A percentile compares a stretch with the other conserved stretches of the same genome.
phyloP scores from a whole-genome alignment of 2,113 vertebrate genomes.

The Nicator chloris region DNA sequence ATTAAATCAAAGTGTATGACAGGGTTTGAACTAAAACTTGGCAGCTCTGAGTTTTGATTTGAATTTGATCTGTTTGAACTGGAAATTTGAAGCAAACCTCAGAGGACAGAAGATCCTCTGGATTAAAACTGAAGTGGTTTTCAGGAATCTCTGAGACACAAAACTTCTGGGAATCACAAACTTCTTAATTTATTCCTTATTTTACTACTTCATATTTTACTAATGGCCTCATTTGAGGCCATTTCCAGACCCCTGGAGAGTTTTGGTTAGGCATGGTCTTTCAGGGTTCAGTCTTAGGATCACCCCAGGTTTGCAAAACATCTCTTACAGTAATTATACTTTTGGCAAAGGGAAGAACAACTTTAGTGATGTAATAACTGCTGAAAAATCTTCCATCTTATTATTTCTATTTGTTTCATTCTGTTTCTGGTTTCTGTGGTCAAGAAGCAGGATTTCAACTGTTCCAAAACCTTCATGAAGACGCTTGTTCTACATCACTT shows the following conservation, averaged over 20 bases:
- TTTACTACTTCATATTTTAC: too few species aligned
- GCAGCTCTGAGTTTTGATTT: background rate
- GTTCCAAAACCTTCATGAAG: background rate
- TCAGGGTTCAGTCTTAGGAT: background rate
- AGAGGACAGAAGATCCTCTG: background rate
- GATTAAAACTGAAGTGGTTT: background rate
- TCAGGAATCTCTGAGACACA: background rate
- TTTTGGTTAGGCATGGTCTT: background rate
- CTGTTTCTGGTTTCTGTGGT: background rate
- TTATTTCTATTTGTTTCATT: background rate
- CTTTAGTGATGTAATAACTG: background rate
- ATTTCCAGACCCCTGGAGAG: background rate
- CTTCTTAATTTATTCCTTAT: background rate
- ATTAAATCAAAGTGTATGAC: background rate
- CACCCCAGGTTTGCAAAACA: background rate
- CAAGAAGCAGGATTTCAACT: background rate
- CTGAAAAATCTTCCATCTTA: background rate
- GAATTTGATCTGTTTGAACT: conserved; percentile 33
- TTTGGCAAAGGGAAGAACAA: background rate
- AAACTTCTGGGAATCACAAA: background rate
- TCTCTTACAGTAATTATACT: background rate
- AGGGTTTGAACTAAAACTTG: background rate
- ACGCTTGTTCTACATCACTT: background rate
- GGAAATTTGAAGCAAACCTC: conserved; percentile 25
- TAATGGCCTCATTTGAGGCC: background rate